Conservation (phyloP, 2,113 vertebrate genomes). For the Nicator chloris region DNA sequence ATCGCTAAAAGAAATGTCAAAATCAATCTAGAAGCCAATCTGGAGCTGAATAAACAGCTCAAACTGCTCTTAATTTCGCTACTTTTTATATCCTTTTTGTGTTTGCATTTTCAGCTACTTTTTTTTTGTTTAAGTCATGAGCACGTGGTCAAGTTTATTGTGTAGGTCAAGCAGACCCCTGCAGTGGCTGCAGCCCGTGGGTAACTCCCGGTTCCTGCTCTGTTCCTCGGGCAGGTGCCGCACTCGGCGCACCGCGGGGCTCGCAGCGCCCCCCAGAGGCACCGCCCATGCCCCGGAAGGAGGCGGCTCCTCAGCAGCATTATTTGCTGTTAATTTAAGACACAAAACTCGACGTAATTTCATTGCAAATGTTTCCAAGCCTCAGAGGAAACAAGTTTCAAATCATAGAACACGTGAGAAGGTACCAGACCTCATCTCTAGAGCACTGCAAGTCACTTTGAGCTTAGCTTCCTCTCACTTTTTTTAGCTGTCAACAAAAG, state of each 20-base stretch:
- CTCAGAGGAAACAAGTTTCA: accelerated
- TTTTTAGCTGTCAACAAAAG: not conserved
- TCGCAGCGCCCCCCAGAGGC: not conserved
- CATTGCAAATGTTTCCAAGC: accelerated
- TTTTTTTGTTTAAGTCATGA: not conserved
- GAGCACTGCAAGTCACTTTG: accelerated
- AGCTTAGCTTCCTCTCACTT: not conserved
- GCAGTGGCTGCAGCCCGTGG: accelerated
- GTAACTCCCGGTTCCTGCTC: accelerated
- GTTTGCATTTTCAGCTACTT: accelerated
- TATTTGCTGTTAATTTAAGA: accelerated
- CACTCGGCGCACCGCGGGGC: not conserved
- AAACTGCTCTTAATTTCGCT: no score
- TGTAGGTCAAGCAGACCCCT: accelerated
- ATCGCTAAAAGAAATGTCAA: not conserved
- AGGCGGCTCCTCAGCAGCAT: accelerated
- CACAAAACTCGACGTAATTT: accelerated
- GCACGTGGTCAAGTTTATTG: accelerated
- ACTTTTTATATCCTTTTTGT: not conserved
- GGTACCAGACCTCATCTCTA: accelerated
- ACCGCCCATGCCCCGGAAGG: accelerated
- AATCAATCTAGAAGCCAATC: not conserved
- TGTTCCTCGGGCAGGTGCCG: accelerated
- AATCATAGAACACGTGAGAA: accelerated
- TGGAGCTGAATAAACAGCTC: not conserved